These are phyloP conservation scores for Synanceia verrucosa DNA, from an alignment of 2,797 vertebrate species.

Conservation along the genomic window DNA sequence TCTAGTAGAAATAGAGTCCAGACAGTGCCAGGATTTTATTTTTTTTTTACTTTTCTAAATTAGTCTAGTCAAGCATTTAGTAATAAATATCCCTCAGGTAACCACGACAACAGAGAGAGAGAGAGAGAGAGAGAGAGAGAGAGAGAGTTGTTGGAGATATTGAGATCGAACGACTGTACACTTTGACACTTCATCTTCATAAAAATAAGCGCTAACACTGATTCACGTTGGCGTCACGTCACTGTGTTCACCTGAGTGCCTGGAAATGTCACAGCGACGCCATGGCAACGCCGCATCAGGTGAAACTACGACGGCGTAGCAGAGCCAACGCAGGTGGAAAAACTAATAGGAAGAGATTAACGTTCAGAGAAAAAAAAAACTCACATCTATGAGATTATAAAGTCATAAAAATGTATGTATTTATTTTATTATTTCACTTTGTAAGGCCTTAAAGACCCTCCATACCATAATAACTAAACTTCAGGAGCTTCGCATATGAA, in stretches of 20 bases:
- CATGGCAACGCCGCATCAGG: no score
- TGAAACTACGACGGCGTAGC: no score
- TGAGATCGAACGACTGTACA: conserved; percentile 59
- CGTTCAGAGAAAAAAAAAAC: no score
- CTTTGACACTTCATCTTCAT: conserved; percentile 65
- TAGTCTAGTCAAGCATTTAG: conserved; percentile 63
- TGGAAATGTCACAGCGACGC: no score
- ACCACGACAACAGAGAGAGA: conserved; percentile 49
- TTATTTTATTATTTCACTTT: no score
- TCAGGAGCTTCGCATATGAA: no score
- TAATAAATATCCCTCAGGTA: conserved; percentile 51
- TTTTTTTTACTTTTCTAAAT: conserved; percentile 38
- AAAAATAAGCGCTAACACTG: conserved; percentile 29
- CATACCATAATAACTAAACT: no score
- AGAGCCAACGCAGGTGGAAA: no score
- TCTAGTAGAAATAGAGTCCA: conserved; percentile 73
- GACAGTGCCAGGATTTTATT: conserved; percentile 53
- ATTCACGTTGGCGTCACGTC: neutral
- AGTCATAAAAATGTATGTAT: no score
- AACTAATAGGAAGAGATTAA: no score
- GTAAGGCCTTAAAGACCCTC: no score
- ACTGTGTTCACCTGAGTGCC: neutral
- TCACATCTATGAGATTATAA: no score
- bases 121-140: conserved; percentile 18
- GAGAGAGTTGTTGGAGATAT: conserved; percentile 49